A percentile compares a stretch with the other conserved stretches of the same genome.
phyloP scores from a whole-genome alignment of 2,888 invertebrate genomes.

The Tiliacea citrago region DNA sequence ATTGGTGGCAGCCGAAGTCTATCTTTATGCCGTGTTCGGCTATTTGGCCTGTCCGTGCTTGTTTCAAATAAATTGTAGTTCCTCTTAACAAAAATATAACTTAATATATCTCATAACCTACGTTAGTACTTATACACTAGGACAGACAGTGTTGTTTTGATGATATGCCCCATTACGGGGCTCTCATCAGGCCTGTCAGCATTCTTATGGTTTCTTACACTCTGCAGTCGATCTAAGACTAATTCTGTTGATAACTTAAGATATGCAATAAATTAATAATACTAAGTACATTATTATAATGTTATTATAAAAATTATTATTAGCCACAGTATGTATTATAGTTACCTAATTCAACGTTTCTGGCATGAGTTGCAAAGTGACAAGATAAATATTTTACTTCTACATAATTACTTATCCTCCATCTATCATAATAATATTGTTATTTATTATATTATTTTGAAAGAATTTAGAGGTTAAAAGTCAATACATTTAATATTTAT shows the following conservation, averaged over 20 bases:
- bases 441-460: background rate
- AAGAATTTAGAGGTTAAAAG: background rate
- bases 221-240: background rate
- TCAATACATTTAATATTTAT: background rate
- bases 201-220: background rate
- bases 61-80: too few relatives aligned
- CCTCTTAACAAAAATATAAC: too few relatives aligned
- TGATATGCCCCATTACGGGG: too few relatives aligned
- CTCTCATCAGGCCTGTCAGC: too few relatives aligned
- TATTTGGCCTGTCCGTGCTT: too few relatives aligned
- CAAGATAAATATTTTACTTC: slow-evolving; percentile 12
- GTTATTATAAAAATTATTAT: too few relatives aligned
- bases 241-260: background rate
- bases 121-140: too few relatives aligned
- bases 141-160: too few relatives aligned
- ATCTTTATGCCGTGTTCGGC: too few relatives aligned
- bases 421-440: background rate
- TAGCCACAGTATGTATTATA: too few relatives aligned
- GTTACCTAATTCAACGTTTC: background rate
- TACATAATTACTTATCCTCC: slow-evolving; percentile 3
- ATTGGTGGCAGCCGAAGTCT: too few relatives aligned
- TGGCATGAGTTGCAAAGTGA: slow-evolving; percentile 29
- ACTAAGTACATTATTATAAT: background rate
- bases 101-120: too few relatives aligned
- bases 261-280: slow-evolving; percentile 9